Percentiles rank a stretch among this genome's conserved stretches.
phyloP scores from a whole-genome alignment of 2,797 vertebrate species.

The Aulostomus chinensis region DNA sequence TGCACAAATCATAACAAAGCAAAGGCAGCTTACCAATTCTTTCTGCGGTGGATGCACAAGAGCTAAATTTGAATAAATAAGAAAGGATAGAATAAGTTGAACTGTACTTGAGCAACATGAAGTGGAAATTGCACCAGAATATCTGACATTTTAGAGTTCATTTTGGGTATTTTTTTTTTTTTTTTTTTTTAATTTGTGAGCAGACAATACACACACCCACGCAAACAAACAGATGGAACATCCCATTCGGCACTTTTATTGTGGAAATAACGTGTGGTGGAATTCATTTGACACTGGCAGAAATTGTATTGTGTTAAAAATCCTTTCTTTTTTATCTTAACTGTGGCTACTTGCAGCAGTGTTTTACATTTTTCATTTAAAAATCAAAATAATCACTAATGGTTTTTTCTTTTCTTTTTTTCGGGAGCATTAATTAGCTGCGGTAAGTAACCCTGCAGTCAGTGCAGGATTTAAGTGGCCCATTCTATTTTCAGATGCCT shows the following conservation, averaged over 20 bases:
- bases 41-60: conserved; percentile 78
- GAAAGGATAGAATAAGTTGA: conserved; percentile 31
- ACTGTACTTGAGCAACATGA: not conserved
- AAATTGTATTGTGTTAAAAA: not conserved
- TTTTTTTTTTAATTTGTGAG: conserved; percentile 2
- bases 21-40: conserved; percentile 79
- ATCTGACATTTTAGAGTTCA: not conserved
- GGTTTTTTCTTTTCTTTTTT: too few relatives aligned
- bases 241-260: not conserved
- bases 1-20: conserved; percentile 33
- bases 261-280: too few relatives aligned
- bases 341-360: not conserved
- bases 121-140: conserved; percentile 17
- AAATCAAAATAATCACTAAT: not conserved
- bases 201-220: too few relatives aligned
- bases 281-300: not conserved
- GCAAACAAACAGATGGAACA: too few relatives aligned
- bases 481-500: not conserved
- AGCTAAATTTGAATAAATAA: conserved; percentile 75
- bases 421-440: not conserved
- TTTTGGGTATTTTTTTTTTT: not conserved
- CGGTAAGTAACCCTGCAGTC: not conserved
- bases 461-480: not conserved
- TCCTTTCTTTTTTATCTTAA: too few relatives aligned
- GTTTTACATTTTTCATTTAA: not conserved